These are phyloP conservation scores for Sialia sialis DNA, from an alignment of 2,113 vertebrate species.

Conservation along the genomic window DNA sequence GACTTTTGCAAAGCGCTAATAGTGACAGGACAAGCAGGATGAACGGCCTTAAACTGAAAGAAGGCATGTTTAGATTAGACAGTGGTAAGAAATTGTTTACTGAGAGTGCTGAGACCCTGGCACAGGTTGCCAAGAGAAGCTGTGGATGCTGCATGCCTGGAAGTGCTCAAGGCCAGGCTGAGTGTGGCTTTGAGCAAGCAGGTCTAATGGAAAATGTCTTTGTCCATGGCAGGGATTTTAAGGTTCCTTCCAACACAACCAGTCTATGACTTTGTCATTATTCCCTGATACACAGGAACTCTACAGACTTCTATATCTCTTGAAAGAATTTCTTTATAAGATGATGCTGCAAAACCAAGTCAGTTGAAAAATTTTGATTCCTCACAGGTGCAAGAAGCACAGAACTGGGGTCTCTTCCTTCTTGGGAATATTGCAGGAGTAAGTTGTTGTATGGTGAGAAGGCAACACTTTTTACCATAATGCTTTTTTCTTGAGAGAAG, in stretches of 20 bases:
- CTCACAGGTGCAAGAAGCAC: background rate
- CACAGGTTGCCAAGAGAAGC: background rate
- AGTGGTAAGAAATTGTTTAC: background rate
- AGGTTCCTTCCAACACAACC: background rate
- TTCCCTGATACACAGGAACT: background rate
- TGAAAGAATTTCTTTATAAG: background rate
- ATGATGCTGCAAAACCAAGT: background rate
- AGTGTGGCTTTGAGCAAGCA: background rate
- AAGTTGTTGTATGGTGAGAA: background rate
- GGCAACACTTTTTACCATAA: background rate
- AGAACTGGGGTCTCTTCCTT: background rate
- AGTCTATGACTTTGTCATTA: background rate
- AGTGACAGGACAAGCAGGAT: no score
- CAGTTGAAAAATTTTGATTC: background rate
- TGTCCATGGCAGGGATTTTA: background rate
- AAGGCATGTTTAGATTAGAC: background rate
- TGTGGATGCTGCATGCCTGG: no score
- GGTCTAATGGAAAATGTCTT: background rate
- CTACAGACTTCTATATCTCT: background rate
- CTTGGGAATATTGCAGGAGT: background rate
- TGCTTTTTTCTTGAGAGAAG: background rate
- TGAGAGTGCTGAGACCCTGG: background rate
- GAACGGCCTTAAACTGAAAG: background rate
- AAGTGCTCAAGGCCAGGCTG: background rate
- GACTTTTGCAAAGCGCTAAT: background rate